Evolutionary conservation across 2,888 invertebrate species (phyloP).

Genomic region (Erynnis tages): DNA sequence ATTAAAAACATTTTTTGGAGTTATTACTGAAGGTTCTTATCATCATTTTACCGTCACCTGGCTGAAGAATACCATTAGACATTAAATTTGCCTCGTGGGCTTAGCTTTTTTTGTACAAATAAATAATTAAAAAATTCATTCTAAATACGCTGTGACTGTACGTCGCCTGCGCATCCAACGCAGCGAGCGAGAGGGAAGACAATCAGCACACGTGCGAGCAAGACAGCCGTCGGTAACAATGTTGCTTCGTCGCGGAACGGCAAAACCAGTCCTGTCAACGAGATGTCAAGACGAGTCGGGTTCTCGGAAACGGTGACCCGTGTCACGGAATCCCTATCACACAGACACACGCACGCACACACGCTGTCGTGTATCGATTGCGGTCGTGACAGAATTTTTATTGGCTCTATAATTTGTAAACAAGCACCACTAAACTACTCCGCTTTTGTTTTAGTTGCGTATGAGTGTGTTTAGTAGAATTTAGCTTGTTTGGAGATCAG

Average conservation of each 20-base stretch:
- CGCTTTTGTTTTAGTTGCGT: constrained; percentile 15
- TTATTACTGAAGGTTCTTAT: too few species aligned
- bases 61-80: too few species aligned
- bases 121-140: too few species aligned
- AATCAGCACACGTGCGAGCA: constrained; percentile 44
- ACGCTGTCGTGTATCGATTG: neutral
- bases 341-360: constrained; percentile 49
- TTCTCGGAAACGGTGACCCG: constrained; percentile 80
- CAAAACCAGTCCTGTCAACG: constrained; percentile 81
- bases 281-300: constrained; percentile 78
- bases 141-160: too few species aligned
- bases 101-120: too few species aligned
- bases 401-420: constrained; percentile 43
- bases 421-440: constrained; percentile 21
- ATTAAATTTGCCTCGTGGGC: too few species aligned
- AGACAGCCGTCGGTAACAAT: constrained; percentile 59
- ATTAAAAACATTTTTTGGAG: too few species aligned
- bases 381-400: constrained; percentile 50
- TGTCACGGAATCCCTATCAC: constrained; percentile 80
- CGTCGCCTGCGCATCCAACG: constrained; percentile 75
- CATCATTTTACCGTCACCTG: too few species aligned
- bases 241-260: constrained; percentile 68
- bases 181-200: constrained; percentile 49
- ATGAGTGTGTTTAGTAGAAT: too few species aligned
- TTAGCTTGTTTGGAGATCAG: too few species aligned